phyloP scores from a whole-genome alignment of 2,797 vertebrate genomes.

The Lacerta agilis region DNA sequence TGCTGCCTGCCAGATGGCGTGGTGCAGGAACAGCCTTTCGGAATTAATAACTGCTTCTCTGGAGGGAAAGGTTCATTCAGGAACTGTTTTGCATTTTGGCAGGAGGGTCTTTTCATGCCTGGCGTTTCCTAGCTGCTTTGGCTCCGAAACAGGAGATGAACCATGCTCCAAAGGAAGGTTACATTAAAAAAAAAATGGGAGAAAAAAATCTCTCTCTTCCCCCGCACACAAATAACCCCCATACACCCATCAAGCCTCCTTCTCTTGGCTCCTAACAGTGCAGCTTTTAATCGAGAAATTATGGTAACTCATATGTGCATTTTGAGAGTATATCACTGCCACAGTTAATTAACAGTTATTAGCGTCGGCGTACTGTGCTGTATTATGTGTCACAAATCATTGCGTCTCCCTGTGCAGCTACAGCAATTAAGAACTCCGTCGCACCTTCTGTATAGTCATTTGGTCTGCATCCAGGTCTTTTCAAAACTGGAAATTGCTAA shows the following conservation, averaged over 20 bases:
- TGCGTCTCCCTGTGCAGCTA: constrained; percentile 95
- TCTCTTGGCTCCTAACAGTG: constrained; percentile 78
- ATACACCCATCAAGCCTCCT: constrained; percentile 66
- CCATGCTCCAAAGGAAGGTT: constrained; percentile 47
- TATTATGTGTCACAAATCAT: constrained; percentile 99
- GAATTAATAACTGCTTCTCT: constrained; percentile 83
- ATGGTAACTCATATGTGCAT: constrained; percentile 86
- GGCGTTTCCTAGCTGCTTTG: constrained; percentile 55
- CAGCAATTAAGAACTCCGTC: constrained; percentile 97
- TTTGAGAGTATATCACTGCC: constrained; percentile 90
- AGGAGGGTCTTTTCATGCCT: constrained; percentile 54
- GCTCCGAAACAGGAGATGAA: constrained; percentile 60
- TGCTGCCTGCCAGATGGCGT: constrained; percentile 79
- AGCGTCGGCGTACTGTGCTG: constrained; percentile 90
- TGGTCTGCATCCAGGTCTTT: constrained; percentile 93
- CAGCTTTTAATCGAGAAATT: constrained; percentile 91
- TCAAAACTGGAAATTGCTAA: constrained; percentile 96
- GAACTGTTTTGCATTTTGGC: constrained; percentile 72
- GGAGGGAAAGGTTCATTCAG: constrained; percentile 76
- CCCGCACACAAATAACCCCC: constrained; percentile 42
- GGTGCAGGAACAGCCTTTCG: constrained; percentile 81
- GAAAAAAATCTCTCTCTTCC: constrained; percentile 43
- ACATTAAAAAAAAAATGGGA: constrained; percentile 31
- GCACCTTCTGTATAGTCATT: constrained; percentile 93
- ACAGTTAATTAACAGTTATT: constrained; percentile 99